Percentiles rank a stretch among this genome's conserved stretches.
Conservation (phyloP, 35 echinoderm and acorn worm genomes). For the Acanthaster planci region DNA sequence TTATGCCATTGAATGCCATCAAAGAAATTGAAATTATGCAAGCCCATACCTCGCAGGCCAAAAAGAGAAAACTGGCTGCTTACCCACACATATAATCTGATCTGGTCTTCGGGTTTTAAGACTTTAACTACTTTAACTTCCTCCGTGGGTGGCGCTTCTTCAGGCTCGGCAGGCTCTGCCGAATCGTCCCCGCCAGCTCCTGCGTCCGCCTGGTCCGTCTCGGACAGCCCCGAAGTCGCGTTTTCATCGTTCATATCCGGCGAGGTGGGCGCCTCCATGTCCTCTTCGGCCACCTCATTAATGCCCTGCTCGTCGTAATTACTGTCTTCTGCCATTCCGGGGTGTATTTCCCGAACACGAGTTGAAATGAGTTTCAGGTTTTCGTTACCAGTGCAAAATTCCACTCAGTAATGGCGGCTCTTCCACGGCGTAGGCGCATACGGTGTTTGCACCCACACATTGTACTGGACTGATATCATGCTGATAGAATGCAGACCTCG, state of each 20-base stretch:
- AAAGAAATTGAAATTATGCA: too few species aligned
- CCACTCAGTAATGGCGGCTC: conserved; percentile 14
- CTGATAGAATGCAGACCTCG: conserved; percentile 19
- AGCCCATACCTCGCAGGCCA: not conserved
- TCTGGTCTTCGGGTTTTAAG: conserved; percentile 12
- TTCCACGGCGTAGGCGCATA: not conserved
- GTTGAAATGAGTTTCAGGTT: not conserved
- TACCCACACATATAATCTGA: conserved; percentile 20
- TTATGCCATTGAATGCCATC: not conserved
- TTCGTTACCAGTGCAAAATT: not conserved
- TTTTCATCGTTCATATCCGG: conserved; percentile 22
- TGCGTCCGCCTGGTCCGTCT: not conserved
- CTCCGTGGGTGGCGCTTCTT: not conserved
- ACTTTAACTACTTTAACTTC: not conserved
- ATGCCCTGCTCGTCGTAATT: not conserved
- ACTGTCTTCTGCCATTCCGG: conserved; percentile 6
- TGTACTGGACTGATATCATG: not conserved
- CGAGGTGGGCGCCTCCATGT: not conserved
- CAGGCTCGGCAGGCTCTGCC: not conserved
- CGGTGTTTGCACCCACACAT: not conserved
- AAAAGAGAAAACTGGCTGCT: not conserved
- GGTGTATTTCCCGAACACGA: not conserved
- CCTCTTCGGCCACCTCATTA: not conserved
- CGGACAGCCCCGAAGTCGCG: too few species aligned
- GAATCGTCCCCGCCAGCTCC: not conserved